A percentile compares a stretch with the other conserved stretches of the same genome.
These are phyloP conservation scores for Sclerurus mexicanus DNA, from an alignment of 2,113 vertebrate species.

Conservation along the genomic window DNA sequence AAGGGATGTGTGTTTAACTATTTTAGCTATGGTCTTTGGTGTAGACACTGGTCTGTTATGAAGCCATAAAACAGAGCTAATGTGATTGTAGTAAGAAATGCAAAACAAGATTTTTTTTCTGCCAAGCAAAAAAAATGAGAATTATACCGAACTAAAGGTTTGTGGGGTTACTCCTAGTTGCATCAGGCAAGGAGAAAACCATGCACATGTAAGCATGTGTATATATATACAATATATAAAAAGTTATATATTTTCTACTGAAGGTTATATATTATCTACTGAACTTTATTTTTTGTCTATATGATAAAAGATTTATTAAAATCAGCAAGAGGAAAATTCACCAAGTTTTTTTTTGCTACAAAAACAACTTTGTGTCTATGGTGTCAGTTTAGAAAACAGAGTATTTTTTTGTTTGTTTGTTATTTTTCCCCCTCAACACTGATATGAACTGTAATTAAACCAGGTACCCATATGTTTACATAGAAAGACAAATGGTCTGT, in stretches of 20 bases:
- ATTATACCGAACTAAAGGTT: neutral
- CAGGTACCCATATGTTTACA: neutral
- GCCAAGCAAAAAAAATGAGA: neutral
- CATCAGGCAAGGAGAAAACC: neutral
- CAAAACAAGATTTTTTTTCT: neutral
- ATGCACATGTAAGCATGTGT: neutral
- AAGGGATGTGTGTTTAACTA: neutral
- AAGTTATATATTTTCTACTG: too few relatives aligned
- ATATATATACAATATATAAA: neutral
- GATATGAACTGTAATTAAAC: neutral
- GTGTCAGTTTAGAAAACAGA: neutral
- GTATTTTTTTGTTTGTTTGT: neutral
- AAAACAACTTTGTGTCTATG: neutral
- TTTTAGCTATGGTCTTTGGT: neutral
- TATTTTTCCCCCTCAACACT: neutral
- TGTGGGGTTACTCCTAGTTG: neutral
- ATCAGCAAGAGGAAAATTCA: neutral
- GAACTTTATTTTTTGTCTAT: neutral
- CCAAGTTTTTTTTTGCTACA: neutral
- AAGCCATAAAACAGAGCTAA: neutral
- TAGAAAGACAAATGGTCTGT: conserved; percentile 38
- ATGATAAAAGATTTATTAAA: neutral
- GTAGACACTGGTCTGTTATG: neutral
- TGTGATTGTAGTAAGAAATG: neutral
- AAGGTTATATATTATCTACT: neutral